These are phyloP conservation scores for Rhynchomys soricoides DNA, from an alignment of 2,113 vertebrate species.

Conservation along the genomic window DNA sequence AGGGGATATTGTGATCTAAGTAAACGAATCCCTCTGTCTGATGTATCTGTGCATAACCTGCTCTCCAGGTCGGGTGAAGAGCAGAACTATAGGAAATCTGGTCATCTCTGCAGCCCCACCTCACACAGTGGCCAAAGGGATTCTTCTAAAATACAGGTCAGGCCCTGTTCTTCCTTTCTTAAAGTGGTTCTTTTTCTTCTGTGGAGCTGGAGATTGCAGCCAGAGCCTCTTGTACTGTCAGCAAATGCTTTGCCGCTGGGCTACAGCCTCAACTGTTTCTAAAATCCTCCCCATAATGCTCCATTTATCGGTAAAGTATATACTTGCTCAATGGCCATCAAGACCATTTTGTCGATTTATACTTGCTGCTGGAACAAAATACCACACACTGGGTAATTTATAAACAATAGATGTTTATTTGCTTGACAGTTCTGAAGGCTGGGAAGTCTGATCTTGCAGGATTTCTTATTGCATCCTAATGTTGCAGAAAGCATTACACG, in stretches of 20 bases:
- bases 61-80: slow-evolving; percentile 24
- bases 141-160: slow-evolving; percentile 17
- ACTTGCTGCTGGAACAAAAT: not conserved
- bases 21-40: not conserved
- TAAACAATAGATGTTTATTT: not conserved
- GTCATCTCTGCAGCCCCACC: not conserved
- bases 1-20: not conserved
- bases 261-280: not conserved
- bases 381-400: not conserved
- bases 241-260: not conserved
- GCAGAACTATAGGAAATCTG: not conserved
- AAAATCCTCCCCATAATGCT: not conserved
- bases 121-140: slow-evolving; percentile 8
- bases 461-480: not conserved
- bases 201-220: not conserved
- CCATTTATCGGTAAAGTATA: slow-evolving; percentile 31
- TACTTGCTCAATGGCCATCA: not conserved
- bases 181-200: not conserved
- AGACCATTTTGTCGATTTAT: not conserved
- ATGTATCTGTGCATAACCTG: not conserved
- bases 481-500: not conserved
- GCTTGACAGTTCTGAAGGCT: not conserved
- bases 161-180: not conserved
- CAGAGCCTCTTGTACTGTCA: not conserved
- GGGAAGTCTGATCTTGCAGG: not conserved